Conservation (phyloP, 2,888 invertebrate species). For the Tolmerus cingulatus region DNA sequence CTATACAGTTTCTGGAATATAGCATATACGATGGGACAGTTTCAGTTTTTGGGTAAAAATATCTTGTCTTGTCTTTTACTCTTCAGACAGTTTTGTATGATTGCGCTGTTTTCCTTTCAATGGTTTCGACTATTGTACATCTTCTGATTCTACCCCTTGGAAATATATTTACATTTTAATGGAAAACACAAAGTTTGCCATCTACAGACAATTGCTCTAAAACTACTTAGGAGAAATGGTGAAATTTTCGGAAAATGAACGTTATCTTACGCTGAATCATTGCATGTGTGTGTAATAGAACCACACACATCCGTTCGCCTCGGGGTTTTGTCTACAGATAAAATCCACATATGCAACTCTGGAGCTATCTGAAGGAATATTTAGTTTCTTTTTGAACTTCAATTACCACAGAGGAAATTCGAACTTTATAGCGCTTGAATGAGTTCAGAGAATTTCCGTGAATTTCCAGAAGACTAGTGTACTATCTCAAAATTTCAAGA, state of each 20-base stretch:
- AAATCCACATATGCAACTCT: conserved; percentile 9
- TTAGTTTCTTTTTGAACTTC: conserved; percentile 26
- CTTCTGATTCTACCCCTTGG: not conserved
- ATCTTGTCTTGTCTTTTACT: not conserved
- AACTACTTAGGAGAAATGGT: conserved; percentile 33
- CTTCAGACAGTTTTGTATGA: not conserved
- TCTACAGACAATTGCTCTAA: conserved; percentile 24
- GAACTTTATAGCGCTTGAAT: conserved; percentile 29
- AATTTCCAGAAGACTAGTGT: not conserved
- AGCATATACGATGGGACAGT: not conserved
- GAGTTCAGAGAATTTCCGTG: not conserved
- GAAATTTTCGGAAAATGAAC: conserved; percentile 23
- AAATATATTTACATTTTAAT: conserved; percentile 37
- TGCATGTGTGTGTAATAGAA: not conserved
- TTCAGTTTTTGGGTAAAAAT: not conserved
- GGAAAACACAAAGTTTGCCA: conserved; percentile 35
- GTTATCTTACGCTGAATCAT: conserved; percentile 5
- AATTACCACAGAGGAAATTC: conserved; percentile 32
- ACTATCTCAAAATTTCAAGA: not conserved
- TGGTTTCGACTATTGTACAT: not conserved
- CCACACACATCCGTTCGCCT: not conserved
- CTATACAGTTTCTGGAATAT: not conserved
- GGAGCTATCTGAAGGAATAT: not conserved
- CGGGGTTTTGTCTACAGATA: not conserved
- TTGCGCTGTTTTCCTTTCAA: not conserved